Evolutionary conservation across 2,888 invertebrate species (phyloP).

Genomic region (Zootermopsis nevadensis): DNA sequence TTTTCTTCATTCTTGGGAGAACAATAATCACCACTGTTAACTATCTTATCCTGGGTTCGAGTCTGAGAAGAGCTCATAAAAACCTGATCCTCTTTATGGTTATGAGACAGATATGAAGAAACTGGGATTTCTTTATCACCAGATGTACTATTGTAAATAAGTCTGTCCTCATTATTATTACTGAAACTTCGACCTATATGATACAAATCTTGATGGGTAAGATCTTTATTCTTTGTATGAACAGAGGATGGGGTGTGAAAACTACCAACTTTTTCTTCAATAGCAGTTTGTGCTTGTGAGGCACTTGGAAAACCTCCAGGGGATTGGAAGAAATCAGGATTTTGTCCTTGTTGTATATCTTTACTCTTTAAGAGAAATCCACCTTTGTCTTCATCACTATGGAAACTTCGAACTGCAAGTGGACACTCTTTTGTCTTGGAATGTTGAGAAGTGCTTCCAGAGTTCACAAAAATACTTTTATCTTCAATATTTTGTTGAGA

Average conservation of each 20-base stretch:
- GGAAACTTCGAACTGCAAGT: neutral
- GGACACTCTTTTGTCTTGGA: conserved; percentile 14
- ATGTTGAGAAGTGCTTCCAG: neutral
- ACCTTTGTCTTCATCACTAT: conserved; percentile 6
- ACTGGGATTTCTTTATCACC: neutral
- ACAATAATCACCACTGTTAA: neutral
- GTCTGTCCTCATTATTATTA: neutral
- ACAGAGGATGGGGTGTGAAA: neutral
- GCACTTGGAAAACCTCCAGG: conserved; percentile 20
- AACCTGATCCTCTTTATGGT: conserved; percentile 10
- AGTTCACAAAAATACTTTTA: conserved; percentile 1
- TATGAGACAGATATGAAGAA: neutral
- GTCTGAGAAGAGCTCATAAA: neutral
- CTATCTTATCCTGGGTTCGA: neutral
- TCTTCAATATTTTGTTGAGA: conserved; percentile 14
- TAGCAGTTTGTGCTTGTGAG: neutral
- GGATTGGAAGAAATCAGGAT: conserved; percentile 11
- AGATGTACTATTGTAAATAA: neutral
- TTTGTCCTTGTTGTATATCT: neutral
- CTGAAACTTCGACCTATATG: neutral
- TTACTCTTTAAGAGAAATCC: neutral
- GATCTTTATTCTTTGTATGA: neutral
- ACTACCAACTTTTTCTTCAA: neutral
- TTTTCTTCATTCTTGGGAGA: conserved; percentile 1
- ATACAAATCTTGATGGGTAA: neutral